Conservation (phyloP, 2,888 invertebrate genomes). For the Euzetes globulus region DNA sequence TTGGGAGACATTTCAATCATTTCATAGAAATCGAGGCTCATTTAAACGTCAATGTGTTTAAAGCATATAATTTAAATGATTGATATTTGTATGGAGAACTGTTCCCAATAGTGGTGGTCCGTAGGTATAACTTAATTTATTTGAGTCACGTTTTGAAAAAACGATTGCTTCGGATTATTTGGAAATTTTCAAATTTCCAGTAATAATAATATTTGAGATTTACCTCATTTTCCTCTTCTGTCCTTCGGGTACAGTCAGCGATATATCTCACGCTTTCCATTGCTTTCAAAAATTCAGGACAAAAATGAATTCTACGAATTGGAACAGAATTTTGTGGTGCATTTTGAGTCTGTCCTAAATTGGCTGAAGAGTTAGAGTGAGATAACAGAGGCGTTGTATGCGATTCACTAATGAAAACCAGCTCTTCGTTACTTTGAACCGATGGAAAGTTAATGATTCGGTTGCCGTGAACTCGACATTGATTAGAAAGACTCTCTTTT, state of each 20-base stretch:
- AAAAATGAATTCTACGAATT: constrained; percentile 39
- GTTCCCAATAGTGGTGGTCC: no score
- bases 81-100: no score
- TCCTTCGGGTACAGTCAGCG: constrained; percentile 40
- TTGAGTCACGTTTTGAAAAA: neutral
- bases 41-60: no score
- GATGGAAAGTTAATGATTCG: constrained; percentile 31
- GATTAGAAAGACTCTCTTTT: neutral
- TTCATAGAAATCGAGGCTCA: no score
- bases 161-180: no score
- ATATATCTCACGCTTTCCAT: constrained; percentile 41
- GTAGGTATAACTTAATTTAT: neutral
- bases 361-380: constrained; percentile 26
- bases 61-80: no score
- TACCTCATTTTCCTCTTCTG: constrained; percentile 35
- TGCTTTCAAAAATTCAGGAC: constrained; percentile 41
- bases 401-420: constrained; percentile 36
- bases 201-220: neutral
- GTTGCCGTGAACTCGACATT: constrained; percentile 12
- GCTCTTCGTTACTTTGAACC: constrained; percentile 34
- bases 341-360: constrained; percentile 29
- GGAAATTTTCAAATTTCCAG: neutral
- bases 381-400: constrained; percentile 11
- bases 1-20: no score
- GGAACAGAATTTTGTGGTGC: constrained; percentile 31